Conservation (phyloP, 1,140 invertebrate species). For the Drosophila azteca region DNA sequence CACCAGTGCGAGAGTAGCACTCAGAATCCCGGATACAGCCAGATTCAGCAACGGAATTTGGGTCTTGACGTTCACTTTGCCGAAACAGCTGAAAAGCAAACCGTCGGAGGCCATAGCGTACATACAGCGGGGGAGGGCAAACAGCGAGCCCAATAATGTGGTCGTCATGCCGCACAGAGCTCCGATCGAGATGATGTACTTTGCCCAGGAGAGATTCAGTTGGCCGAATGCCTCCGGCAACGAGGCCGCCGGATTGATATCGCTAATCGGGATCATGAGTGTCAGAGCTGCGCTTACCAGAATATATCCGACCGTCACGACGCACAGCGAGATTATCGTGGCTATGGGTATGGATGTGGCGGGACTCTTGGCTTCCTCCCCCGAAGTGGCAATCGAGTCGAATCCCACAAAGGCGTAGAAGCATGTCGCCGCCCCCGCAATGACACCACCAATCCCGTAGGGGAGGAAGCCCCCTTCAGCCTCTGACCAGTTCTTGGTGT, state of each 20-base stretch:
- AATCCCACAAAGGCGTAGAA: constrained; percentile 95
- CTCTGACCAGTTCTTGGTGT: constrained; percentile 90
- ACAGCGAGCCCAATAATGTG: constrained; percentile 92
- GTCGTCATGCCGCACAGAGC: constrained; percentile 96
- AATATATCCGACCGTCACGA: constrained; percentile 92
- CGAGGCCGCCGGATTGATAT: constrained; percentile 90
- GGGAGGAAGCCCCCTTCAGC: constrained; percentile 91
- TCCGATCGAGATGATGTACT: constrained; percentile 93
- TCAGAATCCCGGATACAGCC: constrained; percentile 90
- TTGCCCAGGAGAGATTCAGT: constrained; percentile 91
- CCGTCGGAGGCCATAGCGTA: constrained; percentile 96
- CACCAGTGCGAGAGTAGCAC: constrained; percentile 91
- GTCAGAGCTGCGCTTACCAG: constrained; percentile 92
- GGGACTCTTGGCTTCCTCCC: constrained; percentile 93
- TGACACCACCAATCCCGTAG: constrained; percentile 90
- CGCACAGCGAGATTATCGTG: constrained; percentile 90
- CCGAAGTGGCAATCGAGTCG: constrained; percentile 93
- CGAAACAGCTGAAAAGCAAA: constrained; percentile 91
- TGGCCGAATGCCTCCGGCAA: constrained; percentile 92
- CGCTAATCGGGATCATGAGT: constrained; percentile 91
- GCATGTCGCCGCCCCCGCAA: constrained; percentile 93
- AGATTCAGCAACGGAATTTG: constrained; percentile 93
- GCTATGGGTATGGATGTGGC: constrained; percentile 91
- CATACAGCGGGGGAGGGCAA: constrained; percentile 92
- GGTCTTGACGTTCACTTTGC: constrained; percentile 89